Evolutionary conservation across 2,797 vertebrate species (phyloP).

Genomic region (Falco columbarius): DNA sequence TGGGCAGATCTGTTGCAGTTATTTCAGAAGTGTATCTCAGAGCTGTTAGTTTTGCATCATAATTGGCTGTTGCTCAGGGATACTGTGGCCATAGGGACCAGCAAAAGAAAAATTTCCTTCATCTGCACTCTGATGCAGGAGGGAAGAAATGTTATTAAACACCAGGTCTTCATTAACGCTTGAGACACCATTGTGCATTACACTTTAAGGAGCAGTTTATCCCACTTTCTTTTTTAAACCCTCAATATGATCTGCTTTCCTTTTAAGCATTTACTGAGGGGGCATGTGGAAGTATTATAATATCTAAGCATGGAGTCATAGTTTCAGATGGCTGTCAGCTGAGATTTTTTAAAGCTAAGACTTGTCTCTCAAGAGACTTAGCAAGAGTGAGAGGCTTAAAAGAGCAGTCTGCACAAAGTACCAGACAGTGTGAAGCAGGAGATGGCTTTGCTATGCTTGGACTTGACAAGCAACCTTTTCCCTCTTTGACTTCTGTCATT

Average conservation of each 20-base stretch:
- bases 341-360: background rate
- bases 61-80: background rate
- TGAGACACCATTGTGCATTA: background rate
- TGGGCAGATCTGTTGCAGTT: background rate
- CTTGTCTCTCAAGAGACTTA: background rate
- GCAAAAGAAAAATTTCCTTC: background rate
- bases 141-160: background rate
- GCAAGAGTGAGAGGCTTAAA: background rate
- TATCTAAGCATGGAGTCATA: background rate
- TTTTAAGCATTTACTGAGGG: background rate
- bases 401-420: background rate
- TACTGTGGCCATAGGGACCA: background rate
- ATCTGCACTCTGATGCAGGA: background rate
- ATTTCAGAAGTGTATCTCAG: background rate
- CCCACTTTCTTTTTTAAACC: background rate
- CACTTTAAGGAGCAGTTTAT: background rate
- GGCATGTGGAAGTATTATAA: background rate
- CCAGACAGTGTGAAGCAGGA: background rate
- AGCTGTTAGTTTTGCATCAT: background rate
- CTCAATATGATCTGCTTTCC: background rate
- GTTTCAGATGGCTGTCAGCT: background rate
- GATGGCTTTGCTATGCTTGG: background rate
- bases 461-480: slow-evolving; percentile 24
- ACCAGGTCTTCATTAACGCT: background rate
- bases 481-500: slow-evolving; percentile 28